Conservation (phyloP, 2,797 vertebrate species). For the Sardinella longiceps region DNA sequence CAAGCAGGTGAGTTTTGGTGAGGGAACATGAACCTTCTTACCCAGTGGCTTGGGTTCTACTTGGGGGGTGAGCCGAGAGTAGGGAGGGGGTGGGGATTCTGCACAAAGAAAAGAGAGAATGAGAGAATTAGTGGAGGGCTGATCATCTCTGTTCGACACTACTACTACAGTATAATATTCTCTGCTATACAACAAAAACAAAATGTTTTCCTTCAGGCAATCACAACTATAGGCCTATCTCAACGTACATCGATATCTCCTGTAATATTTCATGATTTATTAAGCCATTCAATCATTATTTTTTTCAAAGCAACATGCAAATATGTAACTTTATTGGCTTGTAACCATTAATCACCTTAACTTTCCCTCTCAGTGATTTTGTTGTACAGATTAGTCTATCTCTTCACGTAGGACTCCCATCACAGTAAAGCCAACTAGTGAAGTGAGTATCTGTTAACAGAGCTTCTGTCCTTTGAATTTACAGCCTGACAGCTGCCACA, state of each 20-base stretch:
- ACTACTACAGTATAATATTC: too few species aligned
- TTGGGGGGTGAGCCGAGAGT: constrained; percentile 83
- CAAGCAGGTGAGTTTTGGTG: not conserved
- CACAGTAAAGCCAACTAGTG: not conserved
- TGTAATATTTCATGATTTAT: not conserved
- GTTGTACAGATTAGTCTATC: not conserved
- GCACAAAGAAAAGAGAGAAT: too few species aligned
- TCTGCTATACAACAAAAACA: too few species aligned
- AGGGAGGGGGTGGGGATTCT: constrained; percentile 97
- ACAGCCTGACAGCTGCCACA: constrained; percentile 20
- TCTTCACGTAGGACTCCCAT: constrained; percentile 3
- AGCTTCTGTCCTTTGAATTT: constrained; percentile 26
- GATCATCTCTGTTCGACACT: too few species aligned
- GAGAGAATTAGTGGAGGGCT: too few species aligned
- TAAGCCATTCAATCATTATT: not conserved
- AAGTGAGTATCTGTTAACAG: constrained; percentile 27
- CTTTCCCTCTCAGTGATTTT: not conserved
- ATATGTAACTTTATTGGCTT: not conserved
- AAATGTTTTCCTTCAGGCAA: too few species aligned
- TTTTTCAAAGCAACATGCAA: not conserved
- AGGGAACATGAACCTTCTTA: constrained; percentile 68
- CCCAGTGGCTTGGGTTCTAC: constrained; percentile 90
- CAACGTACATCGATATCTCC: too few species aligned
- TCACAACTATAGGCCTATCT: too few species aligned
- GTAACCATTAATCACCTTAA: not conserved